phyloP scores from a whole-genome alignment of 1,140 invertebrate species.

The Varroa destructor region DNA sequence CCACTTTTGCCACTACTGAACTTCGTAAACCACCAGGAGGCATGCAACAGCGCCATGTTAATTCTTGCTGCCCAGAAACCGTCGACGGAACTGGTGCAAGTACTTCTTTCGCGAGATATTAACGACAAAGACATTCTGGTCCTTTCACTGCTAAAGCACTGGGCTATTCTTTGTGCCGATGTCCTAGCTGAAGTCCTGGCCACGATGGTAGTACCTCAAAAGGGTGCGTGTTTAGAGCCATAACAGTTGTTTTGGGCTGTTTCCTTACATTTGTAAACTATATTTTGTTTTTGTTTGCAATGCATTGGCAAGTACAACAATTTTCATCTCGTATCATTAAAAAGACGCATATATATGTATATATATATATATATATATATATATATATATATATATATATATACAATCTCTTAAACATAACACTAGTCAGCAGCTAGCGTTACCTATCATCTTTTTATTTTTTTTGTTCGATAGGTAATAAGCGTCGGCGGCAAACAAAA shows the following conservation, averaged over 20 bases:
- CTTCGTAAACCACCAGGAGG: slow-evolving; percentile 67
- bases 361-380: too few relatives aligned
- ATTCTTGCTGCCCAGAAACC: slow-evolving; percentile 82
- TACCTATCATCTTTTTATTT: slow-evolving; percentile 44
- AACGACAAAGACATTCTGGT: slow-evolving; percentile 57
- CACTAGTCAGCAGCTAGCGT: too few relatives aligned
- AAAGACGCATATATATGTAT: too few relatives aligned
- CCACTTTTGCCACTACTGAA: slow-evolving; percentile 77
- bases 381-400: too few relatives aligned
- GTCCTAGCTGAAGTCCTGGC: slow-evolving; percentile 9
- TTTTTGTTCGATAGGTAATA: slow-evolving; percentile 33
- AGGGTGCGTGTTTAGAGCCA: slow-evolving; percentile 54
- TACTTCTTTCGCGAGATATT: slow-evolving; percentile 62
- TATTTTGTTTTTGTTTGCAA: slow-evolving; percentile 52
- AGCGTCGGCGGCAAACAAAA: slow-evolving; percentile 28
- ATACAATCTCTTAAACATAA: too few relatives aligned
- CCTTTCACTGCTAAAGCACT: slow-evolving; percentile 73
- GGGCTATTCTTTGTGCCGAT: slow-evolving; percentile 42
- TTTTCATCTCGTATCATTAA: slow-evolving; percentile 41
- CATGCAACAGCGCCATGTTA: slow-evolving; percentile 72
- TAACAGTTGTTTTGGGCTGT: slow-evolving; percentile 41
- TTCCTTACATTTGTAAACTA: slow-evolving; percentile 51
- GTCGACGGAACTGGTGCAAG: slow-evolving; percentile 64
- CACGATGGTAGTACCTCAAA: slow-evolving; percentile 24
- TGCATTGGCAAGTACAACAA: slow-evolving; percentile 30